Conservation (phyloP, 1,140 invertebrate species). For the Drosophila insularis region DNA sequence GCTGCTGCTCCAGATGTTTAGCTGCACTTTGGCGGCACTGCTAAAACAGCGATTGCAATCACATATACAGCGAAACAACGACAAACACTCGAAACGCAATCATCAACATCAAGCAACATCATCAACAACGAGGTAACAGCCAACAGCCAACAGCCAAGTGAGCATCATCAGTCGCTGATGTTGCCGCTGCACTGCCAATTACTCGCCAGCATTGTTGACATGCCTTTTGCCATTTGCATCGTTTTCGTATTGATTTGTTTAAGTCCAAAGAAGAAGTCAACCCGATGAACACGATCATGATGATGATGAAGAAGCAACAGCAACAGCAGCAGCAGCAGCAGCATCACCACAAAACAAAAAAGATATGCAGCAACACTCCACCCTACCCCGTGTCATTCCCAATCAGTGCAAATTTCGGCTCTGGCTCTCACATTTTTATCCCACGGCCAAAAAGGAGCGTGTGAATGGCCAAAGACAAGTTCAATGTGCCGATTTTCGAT, state of each 20-base stretch:
- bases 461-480: slow-evolving; percentile 55
- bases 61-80: slow-evolving; percentile 30
- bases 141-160: slow-evolving; percentile 45
- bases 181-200: slow-evolving; percentile 63
- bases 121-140: slow-evolving; percentile 3
- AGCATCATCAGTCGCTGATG: slow-evolving; percentile 15
- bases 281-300: neutral
- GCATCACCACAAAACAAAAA: neutral
- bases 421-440: slow-evolving; percentile 64
- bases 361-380: slow-evolving; percentile 14
- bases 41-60: slow-evolving; percentile 60
- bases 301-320: neutral
- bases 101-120: slow-evolving; percentile 64
- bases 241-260: slow-evolving; percentile 81
- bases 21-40: slow-evolving; percentile 64
- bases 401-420: slow-evolving; percentile 10
- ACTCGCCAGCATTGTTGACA: slow-evolving; percentile 75
- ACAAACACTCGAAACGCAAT: slow-evolving; percentile 53
- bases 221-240: slow-evolving; percentile 78
- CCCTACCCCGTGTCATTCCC: neutral
- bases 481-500: slow-evolving; percentile 51
- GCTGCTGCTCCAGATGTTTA: slow-evolving; percentile 75
- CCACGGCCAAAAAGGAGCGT: slow-evolving; percentile 64
- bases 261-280: slow-evolving; percentile 39
- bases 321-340: too few relatives aligned